Percentiles rank a stretch among this genome's conserved stretches.
These are phyloP conservation scores for Antigone vipio DNA, from an alignment of 2,113 vertebrate species.

Conservation along the genomic window DNA sequence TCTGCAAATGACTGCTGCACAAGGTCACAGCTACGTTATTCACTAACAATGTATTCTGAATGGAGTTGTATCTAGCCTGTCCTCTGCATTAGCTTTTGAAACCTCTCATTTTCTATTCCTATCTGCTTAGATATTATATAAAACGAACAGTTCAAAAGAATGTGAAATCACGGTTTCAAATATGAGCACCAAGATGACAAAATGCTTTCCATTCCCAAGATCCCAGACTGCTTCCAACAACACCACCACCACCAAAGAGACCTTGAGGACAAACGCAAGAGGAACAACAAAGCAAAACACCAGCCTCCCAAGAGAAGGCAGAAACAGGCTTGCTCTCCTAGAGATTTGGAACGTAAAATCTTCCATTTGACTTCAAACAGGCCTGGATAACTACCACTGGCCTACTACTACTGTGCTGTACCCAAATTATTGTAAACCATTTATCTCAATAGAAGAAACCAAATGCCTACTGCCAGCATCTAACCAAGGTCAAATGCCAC, in stretches of 20 bases:
- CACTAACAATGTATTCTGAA: neutral
- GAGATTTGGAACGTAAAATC: neutral
- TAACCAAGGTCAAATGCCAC: neutral
- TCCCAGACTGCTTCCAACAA: neutral
- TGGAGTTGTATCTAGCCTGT: neutral
- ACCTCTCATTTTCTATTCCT: neutral
- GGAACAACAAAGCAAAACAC: neutral
- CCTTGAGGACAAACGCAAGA: neutral
- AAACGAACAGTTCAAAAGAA: neutral
- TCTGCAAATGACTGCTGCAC: neutral
- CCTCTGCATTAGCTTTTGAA: neutral
- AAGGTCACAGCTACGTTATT: neutral
- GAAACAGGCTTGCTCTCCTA: neutral
- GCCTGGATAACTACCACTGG: neutral
- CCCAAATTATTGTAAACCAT: neutral
- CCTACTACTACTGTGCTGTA: neutral
- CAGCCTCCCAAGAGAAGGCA: neutral
- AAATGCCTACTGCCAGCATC: neutral
- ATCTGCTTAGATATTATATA: neutral
- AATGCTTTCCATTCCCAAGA: neutral
- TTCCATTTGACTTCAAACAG: neutral
- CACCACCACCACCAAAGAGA: neutral
- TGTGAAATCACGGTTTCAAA: neutral
- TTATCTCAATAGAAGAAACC: neutral
- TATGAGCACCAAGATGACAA: fast-evolving